Evolutionary conservation across 2,888 invertebrate species (phyloP).

Genomic region (Cryptus viduatorius): DNA sequence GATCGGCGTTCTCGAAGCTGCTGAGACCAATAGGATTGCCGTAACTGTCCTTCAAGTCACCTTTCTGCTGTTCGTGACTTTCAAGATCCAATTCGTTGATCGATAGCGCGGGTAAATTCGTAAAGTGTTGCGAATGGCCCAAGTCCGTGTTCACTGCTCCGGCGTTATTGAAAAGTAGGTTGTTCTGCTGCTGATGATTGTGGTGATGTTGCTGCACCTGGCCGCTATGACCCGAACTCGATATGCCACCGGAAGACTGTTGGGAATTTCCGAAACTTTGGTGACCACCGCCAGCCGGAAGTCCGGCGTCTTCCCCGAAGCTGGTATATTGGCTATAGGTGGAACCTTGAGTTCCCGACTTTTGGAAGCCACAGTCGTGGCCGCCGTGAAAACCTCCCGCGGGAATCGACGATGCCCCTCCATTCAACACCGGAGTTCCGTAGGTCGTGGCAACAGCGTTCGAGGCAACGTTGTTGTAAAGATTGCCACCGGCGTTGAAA

Average conservation of each 20-base stretch:
- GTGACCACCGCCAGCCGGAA: slow-evolving; percentile 42
- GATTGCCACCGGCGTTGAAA: slow-evolving; percentile 72
- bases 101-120: slow-evolving; percentile 70
- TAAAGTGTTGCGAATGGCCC: slow-evolving; percentile 40
- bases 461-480: slow-evolving; percentile 76
- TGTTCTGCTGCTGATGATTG: slow-evolving; percentile 38
- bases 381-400: slow-evolving; percentile 54
- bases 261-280: slow-evolving; percentile 57
- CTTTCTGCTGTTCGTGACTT: slow-evolving; percentile 74
- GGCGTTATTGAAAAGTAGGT: slow-evolving; percentile 8
- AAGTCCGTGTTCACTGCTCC: slow-evolving; percentile 41
- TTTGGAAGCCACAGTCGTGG: slow-evolving; percentile 71
- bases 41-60: slow-evolving; percentile 81
- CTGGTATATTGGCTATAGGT: slow-evolving; percentile 26
- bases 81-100: slow-evolving; percentile 79
- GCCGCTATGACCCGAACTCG: slow-evolving; percentile 35
- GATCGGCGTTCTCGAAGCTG: slow-evolving; percentile 45
- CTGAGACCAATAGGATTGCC: slow-evolving; percentile 77
- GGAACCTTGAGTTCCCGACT: slow-evolving; percentile 65
- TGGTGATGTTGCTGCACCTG: slow-evolving; percentile 44
- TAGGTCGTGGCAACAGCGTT: slow-evolving; percentile 76
- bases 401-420: slow-evolving; percentile 33
- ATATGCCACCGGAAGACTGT: slow-evolving; percentile 42
- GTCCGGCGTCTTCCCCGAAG: slow-evolving; percentile 49
- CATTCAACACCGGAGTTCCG: slow-evolving; percentile 75